Evolutionary conservation across 2,113 vertebrate species (phyloP).

Genomic region (Notarius quadriscutis): DNA sequence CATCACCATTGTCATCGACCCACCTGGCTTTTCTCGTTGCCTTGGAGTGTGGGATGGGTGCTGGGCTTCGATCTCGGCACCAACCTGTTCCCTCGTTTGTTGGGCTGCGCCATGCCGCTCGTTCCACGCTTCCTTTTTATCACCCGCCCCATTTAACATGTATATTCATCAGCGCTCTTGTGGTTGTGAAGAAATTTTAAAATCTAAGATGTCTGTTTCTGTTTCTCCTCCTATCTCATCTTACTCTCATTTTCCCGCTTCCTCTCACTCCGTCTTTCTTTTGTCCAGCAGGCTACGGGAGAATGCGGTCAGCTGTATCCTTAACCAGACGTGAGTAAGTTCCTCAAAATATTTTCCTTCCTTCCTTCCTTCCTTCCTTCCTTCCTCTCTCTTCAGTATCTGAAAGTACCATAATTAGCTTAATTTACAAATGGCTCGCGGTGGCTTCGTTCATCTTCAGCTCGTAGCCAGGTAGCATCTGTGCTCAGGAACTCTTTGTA

Average conservation of each 20-base stretch:
- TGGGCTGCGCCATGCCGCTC: constrained; percentile 3
- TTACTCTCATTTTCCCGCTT: constrained; percentile 54
- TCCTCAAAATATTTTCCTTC: constrained; percentile 6
- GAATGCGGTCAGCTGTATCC: constrained; percentile 33
- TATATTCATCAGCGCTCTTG: constrained; percentile 22
- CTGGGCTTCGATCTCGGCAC: constrained; percentile 5
- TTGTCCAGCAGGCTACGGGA: constrained; percentile 45
- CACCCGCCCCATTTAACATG: neutral
- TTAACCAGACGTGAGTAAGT: constrained; percentile 44
- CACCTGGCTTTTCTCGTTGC: constrained; percentile 23
- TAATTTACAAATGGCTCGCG: constrained; percentile 38
- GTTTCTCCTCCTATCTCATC: constrained; percentile 45
- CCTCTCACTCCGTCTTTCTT: constrained; percentile 27
- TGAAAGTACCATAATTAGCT: constrained; percentile 43
- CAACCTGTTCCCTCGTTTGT: constrained; percentile 28
- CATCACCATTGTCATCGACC: constrained; percentile 7
- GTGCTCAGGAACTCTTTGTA: neutral
- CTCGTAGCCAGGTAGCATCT: constrained; percentile 25
- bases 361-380: neutral
- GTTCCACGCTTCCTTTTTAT: neutral
- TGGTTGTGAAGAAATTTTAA: constrained; percentile 55
- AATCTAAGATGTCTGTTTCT: constrained; percentile 58
- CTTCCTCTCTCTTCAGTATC: constrained; percentile 36
- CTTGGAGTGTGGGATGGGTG: constrained; percentile 19
- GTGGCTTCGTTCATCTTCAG: constrained; percentile 18